Evolutionary conservation across 2,113 vertebrate genomes (phyloP), one percentile per base, ranked within the genome.

Genomic region (Nymphicus hollandicus): DNA sequence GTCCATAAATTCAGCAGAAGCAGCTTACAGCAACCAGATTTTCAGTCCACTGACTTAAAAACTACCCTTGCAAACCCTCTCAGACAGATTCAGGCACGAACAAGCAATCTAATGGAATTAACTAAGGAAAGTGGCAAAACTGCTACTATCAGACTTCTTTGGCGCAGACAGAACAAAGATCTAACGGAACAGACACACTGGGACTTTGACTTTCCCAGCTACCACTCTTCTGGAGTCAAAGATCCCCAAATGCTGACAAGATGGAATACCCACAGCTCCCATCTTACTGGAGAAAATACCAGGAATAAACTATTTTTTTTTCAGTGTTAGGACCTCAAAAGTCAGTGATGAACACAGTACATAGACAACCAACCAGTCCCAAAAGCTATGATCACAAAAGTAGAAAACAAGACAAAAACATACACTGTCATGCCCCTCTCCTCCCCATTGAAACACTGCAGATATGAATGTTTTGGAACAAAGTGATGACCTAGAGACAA

Each of bases 371-470:
- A 96, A 87, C 18, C 28, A 74, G 47, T 78, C 70, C 86, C 84
- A 89, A 94, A 95, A 74, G 33, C 70, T 95, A 63, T 86, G 73
- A 93, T n/a, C 43, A 96, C 94, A 88, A 39, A 90, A 91, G 50
- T 29, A 91, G 80, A 91, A 97, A 95, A 97, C 88, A 94, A 95
- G 80, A 97, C 4, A 4, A 81, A 95, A 50, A 89, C 53, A 81
- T 43, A 91, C 72, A 87, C 47, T 65, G 58, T 86, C 94, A 89
- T 50, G 43, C 79, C 35, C 83, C 84, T 92, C 43, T 95, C 50
- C 43, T 91, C 49, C 80, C 65, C 86, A 44, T 2, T 44, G 78
- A 93, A 97, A 76, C 74, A 90, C 10, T 83, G 79, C 33, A 84
- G 81, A 28, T 70, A 85, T 60, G 47, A 89, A 85, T 94, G 88